Evolutionary conservation across 2,888 invertebrate genomes (phyloP), one percentile per base, ranked within the genome.

Genomic region (Pandemis heparana): DNA sequence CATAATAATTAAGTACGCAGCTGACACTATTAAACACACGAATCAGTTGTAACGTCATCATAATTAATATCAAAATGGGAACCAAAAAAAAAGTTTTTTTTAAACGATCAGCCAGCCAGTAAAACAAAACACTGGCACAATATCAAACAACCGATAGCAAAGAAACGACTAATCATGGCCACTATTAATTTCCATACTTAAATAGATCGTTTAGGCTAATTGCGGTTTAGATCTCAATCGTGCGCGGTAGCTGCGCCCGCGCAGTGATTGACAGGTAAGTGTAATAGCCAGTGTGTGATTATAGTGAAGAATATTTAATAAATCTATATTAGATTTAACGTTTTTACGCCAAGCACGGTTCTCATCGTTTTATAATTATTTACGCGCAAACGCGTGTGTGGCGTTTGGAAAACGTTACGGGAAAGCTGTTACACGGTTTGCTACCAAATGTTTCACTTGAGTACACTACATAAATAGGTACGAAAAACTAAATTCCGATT

Each of bases 151-250:
- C 32, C 60, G 56, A 56, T 39, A 32, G 60, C 60, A 38, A n/a
- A 60, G 60, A 60, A 65, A 65, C 48, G 38, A 65, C 16, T 32
- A 65, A 51, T 16, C 14, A 16, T n/a, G 38, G 39, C 66, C 41
- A 16, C 41, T 46, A 67, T 56, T 43, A n/a, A 72, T 73, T 59
- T 69, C 67, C 68, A 73, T 69, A 73, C 56, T 73, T 59, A 48
- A 73, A 73, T 68, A n/a, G 63, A 51, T 48, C 63, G 18, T 41
- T 43, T 46, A 14, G 8, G 43, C 53, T 69, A 73, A 73, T 69
- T 73, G 68, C 59, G 48, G 68, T 63, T 62, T 69, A 73, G 73
- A 73, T 73, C 73, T 73, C 73, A 73, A 73, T 73, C 73, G 73
- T 68, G 71, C 72, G 63, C 73, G 56, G 59, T 48, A 65, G 65